Evolutionary conservation across 2,888 invertebrate species (phyloP).

Genomic region (Cartodere bifasciata): DNA sequence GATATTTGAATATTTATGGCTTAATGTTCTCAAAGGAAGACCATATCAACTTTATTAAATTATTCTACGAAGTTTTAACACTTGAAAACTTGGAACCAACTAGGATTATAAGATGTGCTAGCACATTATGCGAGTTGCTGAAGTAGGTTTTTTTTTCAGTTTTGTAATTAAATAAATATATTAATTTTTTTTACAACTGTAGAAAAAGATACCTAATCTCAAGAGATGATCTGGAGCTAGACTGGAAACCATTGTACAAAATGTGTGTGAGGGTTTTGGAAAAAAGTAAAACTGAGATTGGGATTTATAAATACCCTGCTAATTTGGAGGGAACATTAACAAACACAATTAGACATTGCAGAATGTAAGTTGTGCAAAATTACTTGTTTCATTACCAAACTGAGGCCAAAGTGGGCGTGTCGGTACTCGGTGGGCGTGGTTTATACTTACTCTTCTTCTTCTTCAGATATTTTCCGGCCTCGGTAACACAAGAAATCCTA

Average conservation of each 20-base stretch:
- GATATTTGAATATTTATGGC: conserved; percentile 75
- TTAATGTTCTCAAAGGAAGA: conserved; percentile 83
- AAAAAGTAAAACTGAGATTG: conserved; percentile 41
- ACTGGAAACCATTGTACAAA: conserved; percentile 77
- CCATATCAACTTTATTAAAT: conserved; percentile 67
- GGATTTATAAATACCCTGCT: conserved; percentile 41
- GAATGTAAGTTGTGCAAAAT: conserved; percentile 26
- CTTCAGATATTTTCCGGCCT: conserved; percentile 54
- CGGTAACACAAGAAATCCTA: conserved; percentile 74
- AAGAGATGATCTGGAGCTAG: conserved; percentile 65
- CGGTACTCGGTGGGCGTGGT: too few species aligned
- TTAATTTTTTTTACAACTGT: conserved; percentile 14
- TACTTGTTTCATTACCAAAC: not conserved
- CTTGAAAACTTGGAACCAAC: conserved; percentile 67
- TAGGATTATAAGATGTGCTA: conserved; percentile 57
- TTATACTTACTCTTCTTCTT: conserved; percentile 14
- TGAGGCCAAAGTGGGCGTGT: not conserved
- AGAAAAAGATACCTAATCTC: conserved; percentile 68
- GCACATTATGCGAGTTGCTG: conserved; percentile 53
- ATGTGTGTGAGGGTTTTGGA: conserved; percentile 47
- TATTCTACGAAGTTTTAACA: conserved; percentile 63
- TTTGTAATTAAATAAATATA: not conserved
- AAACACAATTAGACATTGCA: conserved; percentile 25
- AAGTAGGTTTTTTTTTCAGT: conserved; percentile 48
- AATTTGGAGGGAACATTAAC: conserved; percentile 25